A percentile compares a stretch with the other conserved stretches of the same genome.
Conservation (phyloP, 2,113 vertebrate species). For the Aptenodytes forsteri region DNA sequence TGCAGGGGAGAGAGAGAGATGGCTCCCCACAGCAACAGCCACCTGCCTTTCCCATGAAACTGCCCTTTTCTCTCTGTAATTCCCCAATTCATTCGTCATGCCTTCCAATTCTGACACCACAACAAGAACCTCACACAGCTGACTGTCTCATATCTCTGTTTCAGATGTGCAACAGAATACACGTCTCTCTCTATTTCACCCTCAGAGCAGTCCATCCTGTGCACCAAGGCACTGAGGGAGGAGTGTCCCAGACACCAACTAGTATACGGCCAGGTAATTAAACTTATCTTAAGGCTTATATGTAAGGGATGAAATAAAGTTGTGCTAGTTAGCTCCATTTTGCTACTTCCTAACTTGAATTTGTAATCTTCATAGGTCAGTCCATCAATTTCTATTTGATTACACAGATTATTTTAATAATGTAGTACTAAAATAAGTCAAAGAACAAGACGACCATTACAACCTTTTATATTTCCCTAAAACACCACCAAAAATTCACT, state of each 20-base stretch:
- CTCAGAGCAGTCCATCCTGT: neutral
- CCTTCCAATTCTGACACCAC: neutral
- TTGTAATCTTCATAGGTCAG: neutral
- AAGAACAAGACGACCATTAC: neutral
- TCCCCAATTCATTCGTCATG: fast-evolving
- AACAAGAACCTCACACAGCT: neutral
- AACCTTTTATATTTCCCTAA: neutral
- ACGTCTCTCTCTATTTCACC: neutral
- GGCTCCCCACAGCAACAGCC: neutral
- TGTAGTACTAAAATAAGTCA: neutral
- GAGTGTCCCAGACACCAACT: neutral
- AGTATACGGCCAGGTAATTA: neutral
- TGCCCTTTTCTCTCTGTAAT: neutral
- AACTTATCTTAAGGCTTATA: neutral
- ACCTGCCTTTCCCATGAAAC: neutral
- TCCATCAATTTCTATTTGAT: neutral
- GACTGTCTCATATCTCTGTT: neutral
- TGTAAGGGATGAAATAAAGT: neutral
- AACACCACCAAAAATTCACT: neutral
- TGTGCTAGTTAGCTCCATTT: neutral
- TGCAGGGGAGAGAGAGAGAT: too few relatives aligned
- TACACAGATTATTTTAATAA: neutral
- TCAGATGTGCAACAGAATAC: neutral
- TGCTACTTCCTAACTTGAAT: neutral
- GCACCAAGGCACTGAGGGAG: fast-evolving